Conservation (phyloP, 1,140 invertebrate species). For the Riptortus pedestris region DNA sequence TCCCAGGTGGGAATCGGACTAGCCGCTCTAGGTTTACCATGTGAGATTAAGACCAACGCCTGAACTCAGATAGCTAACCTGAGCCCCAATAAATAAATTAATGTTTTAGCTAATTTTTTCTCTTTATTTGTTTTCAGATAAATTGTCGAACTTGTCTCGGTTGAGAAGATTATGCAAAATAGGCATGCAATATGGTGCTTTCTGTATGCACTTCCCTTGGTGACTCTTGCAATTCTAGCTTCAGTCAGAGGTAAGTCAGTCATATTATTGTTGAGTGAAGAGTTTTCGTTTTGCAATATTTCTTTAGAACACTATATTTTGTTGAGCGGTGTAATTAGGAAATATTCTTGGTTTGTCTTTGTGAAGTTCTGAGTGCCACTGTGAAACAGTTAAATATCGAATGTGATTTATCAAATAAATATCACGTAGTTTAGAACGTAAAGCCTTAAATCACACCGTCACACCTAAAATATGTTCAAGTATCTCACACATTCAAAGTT, state of each 20-base stretch:
- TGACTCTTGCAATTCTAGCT: background rate
- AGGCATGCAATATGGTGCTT: constrained; percentile 24
- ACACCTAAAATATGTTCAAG: no score
- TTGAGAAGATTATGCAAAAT: constrained; percentile 24
- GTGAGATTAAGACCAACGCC: no score
- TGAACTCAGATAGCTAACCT: no score
- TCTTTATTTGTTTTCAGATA: background rate
- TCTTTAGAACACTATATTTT: background rate
- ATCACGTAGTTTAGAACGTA: no score
- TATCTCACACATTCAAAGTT: no score
- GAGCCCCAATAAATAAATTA: no score
- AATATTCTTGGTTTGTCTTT: background rate
- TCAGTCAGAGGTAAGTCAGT: background rate
- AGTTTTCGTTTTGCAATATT: background rate
- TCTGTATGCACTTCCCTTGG: constrained; percentile 1
- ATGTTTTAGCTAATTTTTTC: background rate
- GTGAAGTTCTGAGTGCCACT: background rate
- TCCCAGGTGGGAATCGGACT: no score
- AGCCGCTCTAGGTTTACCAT: no score
- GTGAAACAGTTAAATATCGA: no score
- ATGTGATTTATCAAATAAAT: no score
- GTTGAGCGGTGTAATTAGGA: background rate
- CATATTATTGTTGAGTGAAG: background rate
- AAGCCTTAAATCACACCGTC: no score
- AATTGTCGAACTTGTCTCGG: background rate